These are phyloP conservation scores for Halyomorpha halys DNA, from an alignment of 1,140 invertebrate genomes.

Conservation along the genomic window DNA sequence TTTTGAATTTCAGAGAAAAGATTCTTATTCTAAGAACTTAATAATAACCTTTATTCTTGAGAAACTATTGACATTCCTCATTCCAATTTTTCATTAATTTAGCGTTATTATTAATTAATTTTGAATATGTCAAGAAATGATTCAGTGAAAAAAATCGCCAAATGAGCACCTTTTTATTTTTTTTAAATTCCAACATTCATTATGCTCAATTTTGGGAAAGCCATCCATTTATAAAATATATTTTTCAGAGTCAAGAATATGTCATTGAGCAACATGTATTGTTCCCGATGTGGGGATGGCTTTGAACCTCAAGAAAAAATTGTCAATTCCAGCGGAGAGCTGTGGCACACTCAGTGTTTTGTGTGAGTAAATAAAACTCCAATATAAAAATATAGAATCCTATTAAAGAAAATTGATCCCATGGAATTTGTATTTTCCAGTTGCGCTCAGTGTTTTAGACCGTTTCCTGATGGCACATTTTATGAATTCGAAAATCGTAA, in stretches of 20 bases:
- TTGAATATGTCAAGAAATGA: no score
- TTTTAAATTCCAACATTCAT: no score
- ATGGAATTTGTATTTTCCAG: slow-evolving; percentile 43
- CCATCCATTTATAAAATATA: no score
- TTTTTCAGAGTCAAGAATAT: slow-evolving; percentile 41
- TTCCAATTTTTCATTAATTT: no score
- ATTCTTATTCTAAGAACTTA: no score
- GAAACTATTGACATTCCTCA: no score
- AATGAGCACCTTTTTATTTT: no score
- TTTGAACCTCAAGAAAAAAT: slow-evolving; percentile 96
- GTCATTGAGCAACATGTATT: slow-evolving; percentile 82
- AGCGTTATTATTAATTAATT: no score
- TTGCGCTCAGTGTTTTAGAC: slow-evolving; percentile 96
- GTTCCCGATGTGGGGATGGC: slow-evolving; percentile 85
- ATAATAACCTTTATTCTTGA: no score
- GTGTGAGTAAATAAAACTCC: slow-evolving; percentile 62
- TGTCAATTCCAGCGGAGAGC: slow-evolving; percentile 94
- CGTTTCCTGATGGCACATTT: slow-evolving; percentile 95
- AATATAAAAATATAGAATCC: background rate
- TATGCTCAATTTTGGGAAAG: no score
- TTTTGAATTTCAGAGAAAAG: no score
- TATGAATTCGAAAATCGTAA: slow-evolving; percentile 99
- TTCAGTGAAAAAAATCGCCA: no score
- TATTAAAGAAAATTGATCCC: background rate
- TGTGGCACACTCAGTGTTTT: slow-evolving; percentile 98